phyloP scores from a whole-genome alignment of 2,797 vertebrate species.

The Nannoperca obscura region DNA sequence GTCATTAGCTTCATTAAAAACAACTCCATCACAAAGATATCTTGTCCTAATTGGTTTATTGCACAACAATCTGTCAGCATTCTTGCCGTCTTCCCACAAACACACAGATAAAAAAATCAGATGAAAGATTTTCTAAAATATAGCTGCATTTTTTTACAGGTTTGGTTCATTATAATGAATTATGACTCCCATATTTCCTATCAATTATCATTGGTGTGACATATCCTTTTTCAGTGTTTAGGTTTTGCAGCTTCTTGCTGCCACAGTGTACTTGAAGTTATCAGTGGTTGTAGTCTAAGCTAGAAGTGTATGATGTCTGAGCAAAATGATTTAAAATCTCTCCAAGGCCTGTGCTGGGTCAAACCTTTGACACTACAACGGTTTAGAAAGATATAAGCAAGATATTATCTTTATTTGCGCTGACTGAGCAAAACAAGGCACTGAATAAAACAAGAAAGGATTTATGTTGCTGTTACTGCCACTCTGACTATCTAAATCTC shows the following conservation, averaged over 20 bases:
- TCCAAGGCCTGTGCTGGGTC: conserved; percentile 79
- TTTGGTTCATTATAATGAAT: conserved; percentile 59
- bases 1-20: conserved; percentile 34
- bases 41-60: conserved; percentile 55
- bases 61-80: conserved; percentile 35
- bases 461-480: conserved; percentile 15
- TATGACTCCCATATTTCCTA: conserved; percentile 45
- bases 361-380: conserved; percentile 57
- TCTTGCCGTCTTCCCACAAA: conserved; percentile 49
- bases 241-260: conserved; percentile 69
- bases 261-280: conserved; percentile 81
- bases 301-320: conserved; percentile 77
- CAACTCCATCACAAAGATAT: conserved; percentile 27
- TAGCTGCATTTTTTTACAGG: background rate
- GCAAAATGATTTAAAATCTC: conserved; percentile 77
- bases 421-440: conserved; percentile 37
- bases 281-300: conserved; percentile 85
- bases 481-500: conserved; percentile 10
- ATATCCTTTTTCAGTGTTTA: conserved; percentile 76
- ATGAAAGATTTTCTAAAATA: conserved; percentile 20
- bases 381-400: conserved; percentile 45
- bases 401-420: conserved; percentile 48
- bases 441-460: conserved; percentile 7
- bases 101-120: conserved; percentile 42
- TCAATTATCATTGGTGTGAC: conserved; percentile 77